Evolutionary conservation across 2,797 vertebrate species (phyloP), one percentile per base, ranked within the genome.

Genomic region (Trachurus trachurus): DNA sequence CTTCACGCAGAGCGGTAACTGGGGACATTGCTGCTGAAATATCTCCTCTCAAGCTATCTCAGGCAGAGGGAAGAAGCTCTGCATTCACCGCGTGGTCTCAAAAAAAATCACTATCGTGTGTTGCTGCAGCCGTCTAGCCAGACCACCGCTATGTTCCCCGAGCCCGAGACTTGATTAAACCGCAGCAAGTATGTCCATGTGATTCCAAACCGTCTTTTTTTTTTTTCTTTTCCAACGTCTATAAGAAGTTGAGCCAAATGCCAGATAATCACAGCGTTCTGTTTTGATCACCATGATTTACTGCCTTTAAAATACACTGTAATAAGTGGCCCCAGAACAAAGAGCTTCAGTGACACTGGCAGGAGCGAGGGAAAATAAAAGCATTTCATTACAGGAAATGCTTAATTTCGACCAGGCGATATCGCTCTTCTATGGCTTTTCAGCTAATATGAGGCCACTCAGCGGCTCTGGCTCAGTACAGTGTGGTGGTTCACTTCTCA

Each of bases 151-250:
- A 12, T 8, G 39, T 75, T 66, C 77, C 53, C 67, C 49, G 34
- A 77, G 66, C 74, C 67, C 63, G 77, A 87, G 90, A 82, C 84
- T 74, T 81, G 87, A 93, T 90, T 85, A 84, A 82, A 90, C 83
- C 71, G 0, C 87, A 78, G 74, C 58, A 66, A 85, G 63, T 47
- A 78, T 73, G 74, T 87, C 82, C 29, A 2, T 79, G 80, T 81
- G 88, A 68, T 85, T 80, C 45, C 66, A 84, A 77, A 67, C 53
- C 11, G 11, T 44, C 4, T 42, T 42, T 65, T 70, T 73, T 64
- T 58, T 9, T 40, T 69, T 62, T 64, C n/a, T n/a, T 68, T 71
- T 64, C 72, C 78, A 74, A 57, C 73, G 53, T 83, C 71, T 49
- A 66, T 75, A 60, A 69, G 63, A 80, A 66, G 54, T 47, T 54